A percentile compares a stretch with the other conserved stretches of the same genome.
These are phyloP conservation scores for Heliconius himera DNA, from an alignment of 1,140 invertebrate species.

Conservation along the genomic window DNA sequence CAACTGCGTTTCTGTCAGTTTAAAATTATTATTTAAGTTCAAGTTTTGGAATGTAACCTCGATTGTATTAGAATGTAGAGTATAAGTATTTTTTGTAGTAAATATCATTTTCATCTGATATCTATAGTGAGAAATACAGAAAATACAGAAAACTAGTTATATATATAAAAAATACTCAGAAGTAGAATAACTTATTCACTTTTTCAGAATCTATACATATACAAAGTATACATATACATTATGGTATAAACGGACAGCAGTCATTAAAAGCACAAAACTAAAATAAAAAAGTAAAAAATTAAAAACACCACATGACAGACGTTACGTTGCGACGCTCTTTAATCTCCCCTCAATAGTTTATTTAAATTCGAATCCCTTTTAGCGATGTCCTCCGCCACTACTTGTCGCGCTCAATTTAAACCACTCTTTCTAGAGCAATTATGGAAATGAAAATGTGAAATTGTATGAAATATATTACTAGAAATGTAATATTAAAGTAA, in stretches of 20 bases:
- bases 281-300: too few species aligned
- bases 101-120: too few species aligned
- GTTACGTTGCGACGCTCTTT: background rate
- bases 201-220: background rate
- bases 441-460: background rate
- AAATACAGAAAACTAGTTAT: too few species aligned
- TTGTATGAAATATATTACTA: too few species aligned
- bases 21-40: too few species aligned
- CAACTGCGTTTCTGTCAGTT: too few species aligned
- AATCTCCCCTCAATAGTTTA: slow-evolving; percentile 10
- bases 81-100: too few species aligned
- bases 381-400: background rate
- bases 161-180: too few species aligned
- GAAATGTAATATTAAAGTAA: too few species aligned
- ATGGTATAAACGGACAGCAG: background rate
- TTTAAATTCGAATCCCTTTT: slow-evolving; percentile 13
- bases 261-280: slow-evolving; percentile 10
- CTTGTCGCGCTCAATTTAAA: slow-evolving; percentile 14
- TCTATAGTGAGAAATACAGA: too few species aligned
- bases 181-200: background rate
- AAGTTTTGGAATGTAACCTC: too few species aligned
- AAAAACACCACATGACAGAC: background rate
- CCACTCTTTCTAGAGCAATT: background rate
- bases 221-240: background rate
- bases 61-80: too few species aligned